A percentile compares a stretch with the other conserved stretches of the same genome.
Evolutionary conservation across 2,888 invertebrate genomes (phyloP).

Genomic region (Cremastinae sp.): DNA sequence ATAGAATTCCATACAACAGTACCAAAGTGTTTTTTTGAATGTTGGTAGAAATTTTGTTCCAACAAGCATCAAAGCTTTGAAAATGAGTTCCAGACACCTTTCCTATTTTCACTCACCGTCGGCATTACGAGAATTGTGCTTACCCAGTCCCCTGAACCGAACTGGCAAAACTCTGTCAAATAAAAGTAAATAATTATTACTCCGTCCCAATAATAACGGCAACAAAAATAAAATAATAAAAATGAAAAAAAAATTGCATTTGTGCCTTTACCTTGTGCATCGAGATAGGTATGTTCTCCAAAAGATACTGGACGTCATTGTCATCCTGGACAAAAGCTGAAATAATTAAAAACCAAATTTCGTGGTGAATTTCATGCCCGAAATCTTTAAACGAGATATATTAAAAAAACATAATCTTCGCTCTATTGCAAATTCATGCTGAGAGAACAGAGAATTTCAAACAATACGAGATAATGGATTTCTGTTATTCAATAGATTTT

Average conservation of each 20-base stretch:
- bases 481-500: background rate
- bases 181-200: too few species aligned
- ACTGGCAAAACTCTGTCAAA: constrained; percentile 75
- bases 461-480: too few species aligned
- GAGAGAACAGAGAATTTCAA: too few species aligned
- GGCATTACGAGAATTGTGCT: constrained; percentile 69
- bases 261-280: constrained; percentile 83
- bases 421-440: background rate
- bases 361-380: background rate
- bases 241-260: constrained; percentile 13
- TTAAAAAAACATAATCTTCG: background rate
- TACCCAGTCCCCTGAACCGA: constrained; percentile 76
- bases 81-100: constrained; percentile 61
- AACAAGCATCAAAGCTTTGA: background rate
- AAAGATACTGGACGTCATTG: constrained; percentile 86
- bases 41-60: background rate
- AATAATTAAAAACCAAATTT: constrained; percentile 70
- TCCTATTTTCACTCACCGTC: constrained; percentile 71
- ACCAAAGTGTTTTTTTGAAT: background rate
- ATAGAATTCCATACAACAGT: background rate
- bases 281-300: constrained; percentile 83
- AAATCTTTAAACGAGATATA: background rate
- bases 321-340: constrained; percentile 88
- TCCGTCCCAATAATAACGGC: too few species aligned
- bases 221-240: constrained; percentile 44